Evolutionary conservation across 2,113 vertebrate genomes (phyloP), one percentile per base, ranked within the genome.

Genomic region (Odocoileus hemionus): DNA sequence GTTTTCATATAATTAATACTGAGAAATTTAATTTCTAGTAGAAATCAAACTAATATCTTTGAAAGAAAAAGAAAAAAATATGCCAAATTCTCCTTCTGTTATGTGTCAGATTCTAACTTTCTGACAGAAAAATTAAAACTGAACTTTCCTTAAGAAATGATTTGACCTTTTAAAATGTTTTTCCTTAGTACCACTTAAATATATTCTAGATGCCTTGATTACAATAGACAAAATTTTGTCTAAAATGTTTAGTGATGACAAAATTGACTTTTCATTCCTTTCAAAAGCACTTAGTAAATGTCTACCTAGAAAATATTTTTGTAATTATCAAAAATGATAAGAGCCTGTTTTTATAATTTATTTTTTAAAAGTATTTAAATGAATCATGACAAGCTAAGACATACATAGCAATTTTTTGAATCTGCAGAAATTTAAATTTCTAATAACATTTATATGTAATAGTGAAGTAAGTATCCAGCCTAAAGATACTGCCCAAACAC

Each of bases 251-350:
- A 50, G 14, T 60, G n/a, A 95, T 76, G 36, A 80, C 39, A 94
- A 95, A 96, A 86, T 7, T 70, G 52, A 33, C 55, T 28, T 96
- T 85, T 88, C 19, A 85, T 85, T 93, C 16, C 43, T 91, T 95
- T 33, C 21, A 78, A 89, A 82, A 19, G 21, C 36, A 89, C 13
- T 80, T 85, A 43, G 55, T 84, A 86, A 88, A 83, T 16, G 61
- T 91, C 93, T 89, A 96, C 17, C 43, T 92, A 92, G 21, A 95
- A 98, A 96, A 80, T 85, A 97, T 91, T 96, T 97, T 94, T 57
- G 45, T 84, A 89, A 82, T 58, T 85, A 76, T n/a, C n/a, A 52
- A 55, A 97, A 96, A 92, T 96, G 13, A 78, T 25, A 47, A 85
- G 45, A 86, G 30, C 30, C 6, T 64, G 5, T 93, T 54, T 84